phyloP scores from a whole-genome alignment of 2,113 vertebrate genomes.

The Sander vitreus region DNA sequence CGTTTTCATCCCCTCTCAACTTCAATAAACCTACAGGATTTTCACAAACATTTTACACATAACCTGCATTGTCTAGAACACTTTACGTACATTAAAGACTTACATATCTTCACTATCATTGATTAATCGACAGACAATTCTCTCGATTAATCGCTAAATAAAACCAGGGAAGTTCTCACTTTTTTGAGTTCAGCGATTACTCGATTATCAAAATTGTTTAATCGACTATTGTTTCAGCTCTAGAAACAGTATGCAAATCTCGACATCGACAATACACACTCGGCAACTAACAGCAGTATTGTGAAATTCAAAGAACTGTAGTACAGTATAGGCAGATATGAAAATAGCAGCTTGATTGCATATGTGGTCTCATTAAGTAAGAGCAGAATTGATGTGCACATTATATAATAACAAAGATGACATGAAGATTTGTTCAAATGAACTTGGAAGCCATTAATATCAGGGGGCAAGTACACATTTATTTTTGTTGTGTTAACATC shows the following conservation, averaged over 20 bases:
- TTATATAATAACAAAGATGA: neutral
- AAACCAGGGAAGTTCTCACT: neutral
- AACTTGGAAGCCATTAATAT: neutral
- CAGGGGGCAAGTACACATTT: neutral
- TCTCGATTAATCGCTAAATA: neutral
- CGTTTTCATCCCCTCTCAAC: neutral
- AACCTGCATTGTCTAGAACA: neutral
- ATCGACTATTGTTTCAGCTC: neutral
- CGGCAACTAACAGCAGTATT: neutral
- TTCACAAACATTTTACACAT: neutral
- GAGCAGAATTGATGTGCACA: neutral
- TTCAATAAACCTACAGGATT: neutral
- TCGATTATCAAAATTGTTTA: neutral
- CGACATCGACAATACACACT: neutral
- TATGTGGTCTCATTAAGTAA: neutral
- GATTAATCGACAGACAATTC: neutral
- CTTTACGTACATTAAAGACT: neutral
- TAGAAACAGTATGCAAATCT: neutral
- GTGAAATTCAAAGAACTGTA: neutral
- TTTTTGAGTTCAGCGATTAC: neutral
- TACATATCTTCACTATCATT: too few relatives aligned
- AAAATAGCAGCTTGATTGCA: neutral
- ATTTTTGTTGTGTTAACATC: neutral
- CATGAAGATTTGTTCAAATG: neutral
- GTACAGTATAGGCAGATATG: neutral